phyloP scores from a whole-genome alignment of 2,888 invertebrate genomes.

The Troides oblongomaculatus region DNA sequence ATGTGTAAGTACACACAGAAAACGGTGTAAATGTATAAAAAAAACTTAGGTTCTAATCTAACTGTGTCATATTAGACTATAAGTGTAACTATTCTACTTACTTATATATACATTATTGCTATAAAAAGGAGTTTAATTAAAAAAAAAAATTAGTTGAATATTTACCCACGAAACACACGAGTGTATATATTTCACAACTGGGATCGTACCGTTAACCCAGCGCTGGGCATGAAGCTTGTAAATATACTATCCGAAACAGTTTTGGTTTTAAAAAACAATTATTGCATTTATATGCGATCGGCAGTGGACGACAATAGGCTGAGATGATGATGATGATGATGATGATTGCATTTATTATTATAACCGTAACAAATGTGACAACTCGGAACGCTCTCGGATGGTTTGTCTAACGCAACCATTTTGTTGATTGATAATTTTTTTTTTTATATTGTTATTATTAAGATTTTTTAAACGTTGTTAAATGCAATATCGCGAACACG shows the following conservation, averaged over 20 bases:
- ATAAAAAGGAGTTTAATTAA: conserved; percentile 65
- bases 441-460: conserved; percentile 74
- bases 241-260: conserved; percentile 72
- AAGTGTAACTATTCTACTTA: conserved; percentile 78
- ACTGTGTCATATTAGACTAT: conserved; percentile 78
- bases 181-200: conserved; percentile 11
- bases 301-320: too few species aligned
- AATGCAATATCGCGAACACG: conserved; percentile 60
- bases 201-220: conserved; percentile 5
- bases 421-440: conserved; percentile 65
- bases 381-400: conserved; percentile 71
- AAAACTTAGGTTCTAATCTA: conserved; percentile 69
- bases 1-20: conserved; percentile 73
- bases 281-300: not conserved
- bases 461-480: conserved; percentile 76
- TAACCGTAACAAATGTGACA: conserved; percentile 52
- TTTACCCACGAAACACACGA: conserved; percentile 46
- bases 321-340: too few species aligned
- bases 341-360: conserved; percentile 68
- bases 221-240: conserved; percentile 53
- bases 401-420: conserved; percentile 66
- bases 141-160: conserved; percentile 73
- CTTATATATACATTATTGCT: conserved; percentile 67
- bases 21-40: conserved; percentile 68
- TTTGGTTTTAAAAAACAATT: conserved; percentile 42